Conservation (phyloP, 2,797 vertebrate genomes). For the Sparidentex hasta region DNA sequence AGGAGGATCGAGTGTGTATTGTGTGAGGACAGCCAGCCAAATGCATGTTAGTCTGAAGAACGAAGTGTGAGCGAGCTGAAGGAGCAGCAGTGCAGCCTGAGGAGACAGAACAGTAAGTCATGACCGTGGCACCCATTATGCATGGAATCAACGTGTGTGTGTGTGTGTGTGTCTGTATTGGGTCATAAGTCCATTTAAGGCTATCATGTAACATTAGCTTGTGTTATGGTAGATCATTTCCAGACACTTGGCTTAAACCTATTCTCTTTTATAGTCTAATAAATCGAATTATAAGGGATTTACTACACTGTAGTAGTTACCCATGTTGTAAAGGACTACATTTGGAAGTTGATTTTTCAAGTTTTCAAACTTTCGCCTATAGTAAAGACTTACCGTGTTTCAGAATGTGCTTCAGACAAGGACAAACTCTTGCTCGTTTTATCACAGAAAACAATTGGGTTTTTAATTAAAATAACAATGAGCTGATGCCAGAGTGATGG, state of each 20-base stretch:
- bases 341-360: background rate
- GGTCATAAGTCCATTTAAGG: slow-evolving; percentile 15
- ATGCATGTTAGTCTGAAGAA: slow-evolving; percentile 1
- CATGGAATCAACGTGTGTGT: background rate
- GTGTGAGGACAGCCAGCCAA: slow-evolving; percentile 21
- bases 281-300: background rate
- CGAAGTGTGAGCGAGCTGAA: slow-evolving; percentile 9
- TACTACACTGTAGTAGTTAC: background rate
- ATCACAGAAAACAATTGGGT: background rate
- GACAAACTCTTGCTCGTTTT: background rate
- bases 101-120: slow-evolving; percentile 56
- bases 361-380: background rate
- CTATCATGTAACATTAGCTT: slow-evolving; percentile 25
- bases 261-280: background rate
- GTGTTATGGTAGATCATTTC: slow-evolving; percentile 16
- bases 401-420: background rate
- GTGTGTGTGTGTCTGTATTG: background rate
- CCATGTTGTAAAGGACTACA: background rate
- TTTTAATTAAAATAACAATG: background rate
- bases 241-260: background rate
- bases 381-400: background rate
- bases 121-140: slow-evolving; percentile 17
- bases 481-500: background rate
- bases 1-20: slow-evolving; percentile 5
- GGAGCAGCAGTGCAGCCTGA: slow-evolving; percentile 31